Conservation (phyloP, 2,888 invertebrate genomes). For the Caenorhabditis imperialis region DNA sequence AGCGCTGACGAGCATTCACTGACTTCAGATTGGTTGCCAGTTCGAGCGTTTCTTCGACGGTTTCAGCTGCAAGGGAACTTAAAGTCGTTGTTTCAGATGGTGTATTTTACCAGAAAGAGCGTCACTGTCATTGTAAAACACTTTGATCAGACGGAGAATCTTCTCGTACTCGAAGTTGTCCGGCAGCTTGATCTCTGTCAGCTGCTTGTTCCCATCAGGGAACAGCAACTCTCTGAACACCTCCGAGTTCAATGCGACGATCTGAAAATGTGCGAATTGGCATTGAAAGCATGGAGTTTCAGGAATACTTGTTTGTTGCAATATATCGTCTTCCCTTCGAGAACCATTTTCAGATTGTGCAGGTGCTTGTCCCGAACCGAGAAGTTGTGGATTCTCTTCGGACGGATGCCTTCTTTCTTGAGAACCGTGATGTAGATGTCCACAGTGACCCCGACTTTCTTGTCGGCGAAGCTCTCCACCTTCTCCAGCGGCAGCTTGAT, state of each 20-base stretch:
- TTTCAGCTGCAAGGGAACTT: slow-evolving; percentile 9
- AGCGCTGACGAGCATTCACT: slow-evolving; percentile 11
- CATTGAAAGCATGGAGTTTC: neutral
- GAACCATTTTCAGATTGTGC: slow-evolving; percentile 9
- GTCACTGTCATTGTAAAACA: slow-evolving; percentile 26
- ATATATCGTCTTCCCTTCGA: slow-evolving; percentile 14
- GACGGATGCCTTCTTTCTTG: slow-evolving; percentile 1
- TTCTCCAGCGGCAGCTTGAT: neutral
- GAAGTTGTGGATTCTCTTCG: slow-evolving; percentile 25
- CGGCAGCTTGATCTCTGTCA: neutral
- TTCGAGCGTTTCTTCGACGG: slow-evolving; percentile 22
- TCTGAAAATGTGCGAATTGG: slow-evolving; percentile 26
- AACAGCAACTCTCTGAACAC: slow-evolving; percentile 14
- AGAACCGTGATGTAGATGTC: neutral
- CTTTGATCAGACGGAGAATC: slow-evolving; percentile 11
- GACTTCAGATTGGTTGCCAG: slow-evolving; percentile 18
- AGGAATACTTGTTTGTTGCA: slow-evolving; percentile 16
- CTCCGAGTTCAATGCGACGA: slow-evolving; percentile 25
- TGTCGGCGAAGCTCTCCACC: neutral
- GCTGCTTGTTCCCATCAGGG: neutral
- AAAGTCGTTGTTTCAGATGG: no score
- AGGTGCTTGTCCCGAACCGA: neutral
- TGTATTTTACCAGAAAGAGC: slow-evolving; percentile 12
- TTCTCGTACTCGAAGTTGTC: slow-evolving; percentile 9
- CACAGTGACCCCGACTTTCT: slow-evolving; percentile 1